phyloP scores from a whole-genome alignment of 2,888 invertebrate genomes.

The Drosophila acutilabella region DNA sequence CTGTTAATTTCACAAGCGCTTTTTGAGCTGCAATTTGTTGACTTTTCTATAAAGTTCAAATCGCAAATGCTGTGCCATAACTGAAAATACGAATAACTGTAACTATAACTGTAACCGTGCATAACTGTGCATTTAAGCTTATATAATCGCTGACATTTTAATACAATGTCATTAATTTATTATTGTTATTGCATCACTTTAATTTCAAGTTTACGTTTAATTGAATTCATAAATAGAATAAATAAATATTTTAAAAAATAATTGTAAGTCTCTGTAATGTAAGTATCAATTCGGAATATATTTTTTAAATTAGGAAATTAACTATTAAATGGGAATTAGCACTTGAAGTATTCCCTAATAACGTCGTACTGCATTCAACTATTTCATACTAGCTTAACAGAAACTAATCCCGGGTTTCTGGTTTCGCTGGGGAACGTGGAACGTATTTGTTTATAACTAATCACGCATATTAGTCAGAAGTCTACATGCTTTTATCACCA shows the following conservation, averaged over 20 bases:
- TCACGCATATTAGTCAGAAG: constrained; percentile 32
- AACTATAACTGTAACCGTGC: neutral
- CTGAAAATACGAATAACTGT: neutral
- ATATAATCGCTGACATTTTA: constrained; percentile 5
- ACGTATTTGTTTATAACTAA: constrained; percentile 1
- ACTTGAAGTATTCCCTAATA: no score
- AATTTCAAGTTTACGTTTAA: neutral
- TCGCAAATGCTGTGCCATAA: constrained; percentile 15
- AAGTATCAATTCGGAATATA: neutral
- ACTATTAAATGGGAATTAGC: no score
- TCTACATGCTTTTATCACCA: constrained; percentile 62
- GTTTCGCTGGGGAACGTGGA: no score
- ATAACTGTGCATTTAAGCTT: constrained; percentile 9
- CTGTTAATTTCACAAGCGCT: constrained; percentile 42
- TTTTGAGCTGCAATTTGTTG: constrained; percentile 35
- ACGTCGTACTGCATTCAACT: no score
- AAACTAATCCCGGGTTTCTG: no score
- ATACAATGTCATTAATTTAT: constrained; percentile 1
- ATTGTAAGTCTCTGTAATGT: no score
- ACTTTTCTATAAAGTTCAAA: constrained; percentile 27
- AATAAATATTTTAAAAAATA: neutral
- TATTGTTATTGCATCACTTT: constrained; percentile 17
- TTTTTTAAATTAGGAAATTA: no score
- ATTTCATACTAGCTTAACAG: no score
- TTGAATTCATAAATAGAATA: neutral